Base-by-base conservation (phyloP, 2,113 vertebrate genomes). In the Nannobrachium achirus region DNA sequence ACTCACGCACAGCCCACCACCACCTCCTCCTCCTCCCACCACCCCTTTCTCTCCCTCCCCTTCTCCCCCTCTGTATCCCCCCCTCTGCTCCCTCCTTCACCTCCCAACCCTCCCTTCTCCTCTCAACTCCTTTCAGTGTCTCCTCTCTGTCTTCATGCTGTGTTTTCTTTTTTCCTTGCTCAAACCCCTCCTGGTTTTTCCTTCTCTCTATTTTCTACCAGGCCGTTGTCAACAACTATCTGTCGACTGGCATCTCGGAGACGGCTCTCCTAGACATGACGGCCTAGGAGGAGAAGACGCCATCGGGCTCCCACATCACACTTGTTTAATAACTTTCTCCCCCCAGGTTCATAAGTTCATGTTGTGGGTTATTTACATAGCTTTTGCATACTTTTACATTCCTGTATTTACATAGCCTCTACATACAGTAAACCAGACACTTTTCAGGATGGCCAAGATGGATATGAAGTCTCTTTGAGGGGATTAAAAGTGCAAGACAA, bases 1-100 rank as follows among this genome's bases (percentile, higher is more conserved):
- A 81, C 91, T 91, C 71, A 81, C 79, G 80, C 91, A 91, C 88
- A 84, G 86, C 82, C 76, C 52, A 71, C 68, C 69, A 78, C 75
- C 57, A 63, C 61, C 59, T 71, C 65, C 59, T 33, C n/a, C 25
- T n/a, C 48, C 63, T 11, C 8, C 6, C 44, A 15, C 15, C 56
- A 45, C 65, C 41, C 68, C 60, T 45, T 58, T 56, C 78, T 71
- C 74, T 71, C 73, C 63, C 83, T 73, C 79, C 16, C 78, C 80
- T 61, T 56, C 39, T 67, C 82, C 77, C 79, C 68, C 60, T 51
- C 16, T 51, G 14, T 13, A 40, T 40, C 61, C 56, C 7, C n/a
- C 5, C n/a, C n/a, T n/a, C 39, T 63, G 46, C 51, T 25, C 73
- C 58, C 65, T 69, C 44, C 65, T 46, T 60, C 63, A 69, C 70